A percentile compares a stretch with the other conserved stretches of the same genome.
Conservation (phyloP, 2,797 vertebrate species). For the Pampus argenteus region DNA sequence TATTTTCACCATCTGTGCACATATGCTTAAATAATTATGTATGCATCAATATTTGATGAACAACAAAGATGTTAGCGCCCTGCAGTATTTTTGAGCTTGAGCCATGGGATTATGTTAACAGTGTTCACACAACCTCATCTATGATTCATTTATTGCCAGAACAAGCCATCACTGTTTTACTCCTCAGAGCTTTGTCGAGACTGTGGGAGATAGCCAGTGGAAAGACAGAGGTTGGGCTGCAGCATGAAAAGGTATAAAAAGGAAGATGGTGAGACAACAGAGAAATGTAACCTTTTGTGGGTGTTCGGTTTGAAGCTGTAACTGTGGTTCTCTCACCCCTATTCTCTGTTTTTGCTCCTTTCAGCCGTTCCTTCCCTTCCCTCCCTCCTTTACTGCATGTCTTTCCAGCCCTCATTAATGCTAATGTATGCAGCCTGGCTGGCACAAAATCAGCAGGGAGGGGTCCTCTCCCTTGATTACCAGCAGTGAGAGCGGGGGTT, state of each 20-base stretch:
- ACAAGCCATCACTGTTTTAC: constrained; percentile 69
- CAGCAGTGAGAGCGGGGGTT: constrained; percentile 79
- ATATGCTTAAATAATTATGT: constrained; percentile 77
- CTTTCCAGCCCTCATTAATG: constrained; percentile 81
- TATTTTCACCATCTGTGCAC: constrained; percentile 60
- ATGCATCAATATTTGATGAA: constrained; percentile 84
- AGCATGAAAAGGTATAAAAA: constrained; percentile 48
- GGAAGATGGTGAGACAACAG: constrained; percentile 45
- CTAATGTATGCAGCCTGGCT: constrained; percentile 84
- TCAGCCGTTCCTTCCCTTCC: constrained; percentile 56
- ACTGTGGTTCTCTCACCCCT: constrained; percentile 37
- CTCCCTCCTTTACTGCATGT: constrained; percentile 71
- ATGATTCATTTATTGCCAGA: constrained; percentile 83
- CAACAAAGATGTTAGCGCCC: constrained; percentile 77
- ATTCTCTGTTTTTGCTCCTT: constrained; percentile 57
- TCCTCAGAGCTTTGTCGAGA: constrained; percentile 71
- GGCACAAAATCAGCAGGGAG: constrained; percentile 78
- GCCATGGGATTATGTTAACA: constrained; percentile 81
- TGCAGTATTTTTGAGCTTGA: constrained; percentile 73
- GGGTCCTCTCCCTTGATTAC: constrained; percentile 85
- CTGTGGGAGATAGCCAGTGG: constrained; percentile 74
- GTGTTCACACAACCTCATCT: constrained; percentile 80
- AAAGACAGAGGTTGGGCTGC: constrained; percentile 57
- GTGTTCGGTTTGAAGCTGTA: constrained; percentile 68
- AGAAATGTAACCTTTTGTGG: constrained; percentile 80